phyloP scores from a whole-genome alignment of 2,888 invertebrate species.

The Ametastegia equiseti region DNA sequence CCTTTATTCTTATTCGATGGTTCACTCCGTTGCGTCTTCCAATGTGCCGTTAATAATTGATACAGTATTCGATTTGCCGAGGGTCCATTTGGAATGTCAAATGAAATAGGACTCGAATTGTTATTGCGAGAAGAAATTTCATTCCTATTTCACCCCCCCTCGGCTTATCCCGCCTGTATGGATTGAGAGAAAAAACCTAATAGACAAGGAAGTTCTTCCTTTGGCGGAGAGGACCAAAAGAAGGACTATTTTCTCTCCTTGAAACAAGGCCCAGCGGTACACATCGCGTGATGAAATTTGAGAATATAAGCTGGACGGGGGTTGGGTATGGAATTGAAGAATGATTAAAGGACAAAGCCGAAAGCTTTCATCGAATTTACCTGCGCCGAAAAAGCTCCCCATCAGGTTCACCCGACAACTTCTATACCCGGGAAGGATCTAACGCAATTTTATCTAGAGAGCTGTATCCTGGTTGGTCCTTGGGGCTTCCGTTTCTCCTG shows the following conservation, averaged over 20 bases:
- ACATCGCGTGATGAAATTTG: background rate
- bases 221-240: too few species aligned
- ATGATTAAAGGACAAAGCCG: constrained; percentile 32
- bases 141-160: too few species aligned
- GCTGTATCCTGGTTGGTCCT: constrained; percentile 22
- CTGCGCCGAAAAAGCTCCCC: constrained; percentile 25
- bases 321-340: constrained; percentile 1
- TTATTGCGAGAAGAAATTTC: background rate
- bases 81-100: background rate
- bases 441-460: constrained; percentile 29
- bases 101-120: background rate
- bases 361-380: constrained; percentile 41
- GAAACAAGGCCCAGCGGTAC: background rate
- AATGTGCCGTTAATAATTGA: constrained; percentile 39
- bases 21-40: constrained; percentile 32
- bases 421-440: constrained; percentile 17
- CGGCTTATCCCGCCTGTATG: too few species aligned
- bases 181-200: too few species aligned
- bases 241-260: too few species aligned
- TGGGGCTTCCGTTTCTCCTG: background rate
- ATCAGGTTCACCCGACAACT: constrained; percentile 32
- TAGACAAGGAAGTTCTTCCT: too few species aligned
- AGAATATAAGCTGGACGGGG: background rate
- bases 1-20: constrained; percentile 36
- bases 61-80: background rate